Percentiles rank a stretch among this genome's conserved stretches.
Conservation (phyloP, 2,113 vertebrate genomes). For the Microtus richardsoni region DNA sequence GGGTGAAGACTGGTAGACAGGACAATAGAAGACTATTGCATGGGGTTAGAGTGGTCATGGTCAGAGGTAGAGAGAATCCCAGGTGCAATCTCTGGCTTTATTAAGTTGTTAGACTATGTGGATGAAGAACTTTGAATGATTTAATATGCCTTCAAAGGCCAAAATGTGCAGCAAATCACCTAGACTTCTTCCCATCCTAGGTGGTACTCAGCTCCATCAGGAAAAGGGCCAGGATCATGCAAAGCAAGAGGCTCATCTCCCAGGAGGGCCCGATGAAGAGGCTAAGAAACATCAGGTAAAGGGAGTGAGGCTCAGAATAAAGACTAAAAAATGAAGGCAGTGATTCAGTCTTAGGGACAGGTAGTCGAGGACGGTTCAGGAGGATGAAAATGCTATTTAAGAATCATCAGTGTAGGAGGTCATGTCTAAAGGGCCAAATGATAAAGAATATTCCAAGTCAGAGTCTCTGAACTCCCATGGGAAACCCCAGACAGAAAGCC, state of each 20-base stretch:
- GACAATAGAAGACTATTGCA: not conserved
- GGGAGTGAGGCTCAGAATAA: not conserved
- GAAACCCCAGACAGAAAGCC: not conserved
- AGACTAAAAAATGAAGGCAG: not conserved
- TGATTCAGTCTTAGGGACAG: not conserved
- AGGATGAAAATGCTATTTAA: not conserved
- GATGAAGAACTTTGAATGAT: not conserved
- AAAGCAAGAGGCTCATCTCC: not conserved
- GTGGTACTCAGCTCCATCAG: not conserved
- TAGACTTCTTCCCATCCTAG: not conserved
- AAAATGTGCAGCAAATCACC: not conserved
- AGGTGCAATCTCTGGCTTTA: not conserved
- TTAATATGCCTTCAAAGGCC: not conserved
- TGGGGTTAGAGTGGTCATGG: not conserved
- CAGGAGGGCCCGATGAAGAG: not conserved
- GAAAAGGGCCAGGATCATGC: not conserved
- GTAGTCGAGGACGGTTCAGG: not conserved
- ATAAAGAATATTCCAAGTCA: not conserved
- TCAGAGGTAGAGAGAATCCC: not conserved
- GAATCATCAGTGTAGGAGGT: not conserved
- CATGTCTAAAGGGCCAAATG: constrained; percentile 1
- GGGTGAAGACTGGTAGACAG: not conserved
- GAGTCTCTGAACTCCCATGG: not conserved
- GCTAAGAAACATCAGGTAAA: not conserved
- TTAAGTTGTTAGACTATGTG: not conserved